These are phyloP conservation scores for Paraescarpia echinospica DNA, from an alignment of 1,140 invertebrate species.

Conservation along the genomic window DNA sequence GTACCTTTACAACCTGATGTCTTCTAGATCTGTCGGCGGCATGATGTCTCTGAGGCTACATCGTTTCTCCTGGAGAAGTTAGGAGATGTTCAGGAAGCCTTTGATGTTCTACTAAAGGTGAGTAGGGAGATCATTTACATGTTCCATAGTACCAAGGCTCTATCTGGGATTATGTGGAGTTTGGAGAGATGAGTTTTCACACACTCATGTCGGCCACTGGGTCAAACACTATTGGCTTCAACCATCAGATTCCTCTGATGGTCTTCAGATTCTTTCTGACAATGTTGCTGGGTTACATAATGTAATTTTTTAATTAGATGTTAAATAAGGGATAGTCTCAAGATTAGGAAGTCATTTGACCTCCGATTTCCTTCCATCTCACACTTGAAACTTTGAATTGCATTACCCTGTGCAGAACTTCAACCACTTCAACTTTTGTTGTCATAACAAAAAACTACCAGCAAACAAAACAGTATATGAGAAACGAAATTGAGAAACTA, in stretches of 20 bases:
- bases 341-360: too few species aligned
- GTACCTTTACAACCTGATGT: not conserved
- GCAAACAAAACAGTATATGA: too few species aligned
- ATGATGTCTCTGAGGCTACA: slow-evolving; percentile 60
- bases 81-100: slow-evolving; percentile 62
- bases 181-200: not conserved
- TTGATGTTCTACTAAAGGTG: slow-evolving; percentile 57
- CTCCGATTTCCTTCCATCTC: too few species aligned
- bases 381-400: not conserved
- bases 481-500: not conserved
- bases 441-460: not conserved
- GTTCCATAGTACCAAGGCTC: not conserved
- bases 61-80: slow-evolving; percentile 64
- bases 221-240: too few species aligned
- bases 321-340: too few species aligned
- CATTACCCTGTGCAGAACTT: not conserved
- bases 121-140: not conserved
- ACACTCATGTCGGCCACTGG: too few species aligned
- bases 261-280: too few species aligned
- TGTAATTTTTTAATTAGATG: too few species aligned
- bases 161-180: not conserved
- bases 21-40: slow-evolving; percentile 25
- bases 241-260: too few species aligned
- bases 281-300: too few species aligned
- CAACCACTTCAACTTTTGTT: not conserved